Evolutionary conservation across 1,140 invertebrate species (phyloP), one percentile per base, ranked within the genome.

Genomic region (Drosophila mayri): DNA sequence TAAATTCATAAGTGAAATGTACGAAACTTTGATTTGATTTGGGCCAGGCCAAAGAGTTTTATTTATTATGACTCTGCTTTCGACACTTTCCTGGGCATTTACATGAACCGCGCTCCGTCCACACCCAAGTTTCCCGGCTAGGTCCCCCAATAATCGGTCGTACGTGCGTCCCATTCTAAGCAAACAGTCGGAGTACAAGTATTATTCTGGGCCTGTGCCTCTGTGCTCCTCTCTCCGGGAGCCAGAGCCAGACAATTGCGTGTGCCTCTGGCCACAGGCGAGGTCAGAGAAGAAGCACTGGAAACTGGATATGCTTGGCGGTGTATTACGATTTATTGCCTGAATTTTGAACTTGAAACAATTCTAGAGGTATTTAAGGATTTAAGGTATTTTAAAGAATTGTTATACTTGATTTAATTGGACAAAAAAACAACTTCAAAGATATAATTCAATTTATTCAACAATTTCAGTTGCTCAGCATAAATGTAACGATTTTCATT

Each of bases 101-200:
- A 73, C 67, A 73, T 73, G 67, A 58, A 20, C 30, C 49, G 14
- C 20, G 43, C 44, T 28, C 37, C 41, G 52, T 38, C 68, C 67
- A 67, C 68, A 50, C 70, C 70, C 44, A 72, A 37, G 70, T 79
- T 74, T 72, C 71, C 63, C 61, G 84, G 76, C 46, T 88, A 67
- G 84, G 72, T 70, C 47, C 28, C 28, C 62, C 55, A 75, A 79
- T 88, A 88, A 88, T 88, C 84, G 85, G 62, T 35, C 46, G 66
- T 88, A 88, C 84, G 84, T 88, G 85, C 73, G 73, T 49, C 79
- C 65, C 85, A 88, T 88, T 50, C 73, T 58, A 88, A 87, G 58
- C 62, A 73, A 60, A 72, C 52, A 71, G 66, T 0, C 66, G 37
- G 37, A 43, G 66, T 25, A 38, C 52, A 55, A 55, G 52, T 60